phyloP scores from a whole-genome alignment of 2,888 invertebrate genomes.

The Chloroclysta siterata region DNA sequence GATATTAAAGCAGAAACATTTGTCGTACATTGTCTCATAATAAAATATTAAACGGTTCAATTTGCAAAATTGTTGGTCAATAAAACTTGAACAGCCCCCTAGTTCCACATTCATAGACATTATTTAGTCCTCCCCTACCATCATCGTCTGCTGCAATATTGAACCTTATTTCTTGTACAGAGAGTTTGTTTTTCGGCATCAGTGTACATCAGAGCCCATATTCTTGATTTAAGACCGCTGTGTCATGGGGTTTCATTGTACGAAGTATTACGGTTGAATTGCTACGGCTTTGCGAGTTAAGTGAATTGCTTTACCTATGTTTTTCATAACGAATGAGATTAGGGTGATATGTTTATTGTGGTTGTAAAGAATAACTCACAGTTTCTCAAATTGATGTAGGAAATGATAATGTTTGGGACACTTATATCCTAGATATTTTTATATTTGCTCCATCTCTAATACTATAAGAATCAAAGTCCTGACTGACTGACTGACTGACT shows the following conservation, averaged over 20 bases:
- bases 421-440: neutral
- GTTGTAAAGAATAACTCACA: constrained; percentile 20
- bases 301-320: constrained; percentile 50
- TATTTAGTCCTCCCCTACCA: constrained; percentile 26
- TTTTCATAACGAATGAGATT: constrained; percentile 40
- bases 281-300: constrained; percentile 40
- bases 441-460: too few species aligned
- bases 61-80: constrained; percentile 47
- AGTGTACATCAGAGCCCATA: constrained; percentile 19
- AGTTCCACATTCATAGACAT: constrained; percentile 35
- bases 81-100: constrained; percentile 47
- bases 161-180: constrained; percentile 6
- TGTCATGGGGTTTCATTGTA: constrained; percentile 64
- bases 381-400: constrained; percentile 12
- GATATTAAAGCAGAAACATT: neutral
- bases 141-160: constrained; percentile 4
- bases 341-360: constrained; percentile 37
- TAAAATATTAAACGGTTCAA: constrained; percentile 38
- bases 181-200: constrained; percentile 7
- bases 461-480: too few species aligned
- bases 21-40: constrained; percentile 12
- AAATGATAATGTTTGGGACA: constrained; percentile 4
- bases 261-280: constrained; percentile 40
- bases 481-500: too few species aligned
- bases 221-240: constrained; percentile 60